These are phyloP conservation scores for Empis stercorea DNA, from an alignment of 2,888 invertebrate genomes.

Conservation along the genomic window DNA sequence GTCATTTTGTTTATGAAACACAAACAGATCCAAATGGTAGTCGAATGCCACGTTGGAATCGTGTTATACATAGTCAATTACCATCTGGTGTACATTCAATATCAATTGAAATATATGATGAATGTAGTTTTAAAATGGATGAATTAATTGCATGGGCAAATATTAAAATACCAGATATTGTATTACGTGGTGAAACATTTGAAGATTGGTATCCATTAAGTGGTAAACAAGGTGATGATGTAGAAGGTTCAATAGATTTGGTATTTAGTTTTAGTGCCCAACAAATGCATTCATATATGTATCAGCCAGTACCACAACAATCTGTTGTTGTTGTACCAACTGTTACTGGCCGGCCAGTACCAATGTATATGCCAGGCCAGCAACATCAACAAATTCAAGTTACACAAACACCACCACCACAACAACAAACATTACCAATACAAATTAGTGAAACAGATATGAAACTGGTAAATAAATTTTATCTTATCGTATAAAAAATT, in stretches of 20 bases:
- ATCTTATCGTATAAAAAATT: too few relatives aligned
- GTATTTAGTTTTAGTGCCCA: slow-evolving; percentile 59
- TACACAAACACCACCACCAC: slow-evolving; percentile 14
- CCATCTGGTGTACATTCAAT: slow-evolving; percentile 81
- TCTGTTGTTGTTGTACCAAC: slow-evolving; percentile 61
- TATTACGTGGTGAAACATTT: slow-evolving; percentile 75
- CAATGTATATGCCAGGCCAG: too few relatives aligned
- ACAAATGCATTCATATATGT: slow-evolving; percentile 37
- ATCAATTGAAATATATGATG: slow-evolving; percentile 91
- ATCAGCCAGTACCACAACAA: slow-evolving; percentile 43
- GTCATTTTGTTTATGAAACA: slow-evolving; percentile 91
- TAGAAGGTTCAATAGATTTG: slow-evolving; percentile 87
- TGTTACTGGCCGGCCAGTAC: slow-evolving; percentile 24
- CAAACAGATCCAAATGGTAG: slow-evolving; percentile 90
- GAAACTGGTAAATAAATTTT: slow-evolving; percentile 41
- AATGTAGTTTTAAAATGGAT: slow-evolving; percentile 92
- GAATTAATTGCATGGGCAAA: slow-evolving; percentile 92
- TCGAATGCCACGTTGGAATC: slow-evolving; percentile 92
- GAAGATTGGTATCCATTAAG: slow-evolving; percentile 92
- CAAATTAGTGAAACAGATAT: slow-evolving; percentile 46
- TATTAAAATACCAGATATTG: slow-evolving; percentile 71
- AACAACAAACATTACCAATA: slow-evolving; percentile 22
- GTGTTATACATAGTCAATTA: slow-evolving; percentile 64
- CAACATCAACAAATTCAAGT: slow-evolving; percentile 29
- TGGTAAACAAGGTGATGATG: slow-evolving; percentile 89